Evolutionary conservation across 2,113 vertebrate genomes (phyloP).

Genomic region (Clarias macrocephalus): DNA sequence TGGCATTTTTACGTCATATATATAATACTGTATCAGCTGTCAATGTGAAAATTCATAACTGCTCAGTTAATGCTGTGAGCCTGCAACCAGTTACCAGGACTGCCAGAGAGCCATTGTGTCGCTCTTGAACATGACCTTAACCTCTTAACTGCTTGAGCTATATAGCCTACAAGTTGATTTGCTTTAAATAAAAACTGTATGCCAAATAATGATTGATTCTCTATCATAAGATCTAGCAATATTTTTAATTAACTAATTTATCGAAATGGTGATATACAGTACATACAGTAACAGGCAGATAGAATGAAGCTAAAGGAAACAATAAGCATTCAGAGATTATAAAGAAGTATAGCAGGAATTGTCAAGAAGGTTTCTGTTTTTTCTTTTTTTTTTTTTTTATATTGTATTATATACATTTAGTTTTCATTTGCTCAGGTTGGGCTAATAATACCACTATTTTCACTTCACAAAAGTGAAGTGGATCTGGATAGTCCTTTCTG

Average conservation of each 20-base stretch:
- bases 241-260: neutral
- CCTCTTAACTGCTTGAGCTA: neutral
- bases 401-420: neutral
- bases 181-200: neutral
- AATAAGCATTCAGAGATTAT: neutral
- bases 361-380: neutral
- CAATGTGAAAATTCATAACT: neutral
- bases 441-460: too few species aligned
- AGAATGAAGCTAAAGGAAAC: neutral
- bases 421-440: too few species aligned
- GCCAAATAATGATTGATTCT: neutral
- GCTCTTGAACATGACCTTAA: neutral
- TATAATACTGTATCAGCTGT: neutral
- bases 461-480: too few species aligned
- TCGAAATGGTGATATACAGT: neutral
- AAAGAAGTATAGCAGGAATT: neutral
- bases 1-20: neutral
- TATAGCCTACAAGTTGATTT: neutral
- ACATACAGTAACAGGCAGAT: neutral
- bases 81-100: neutral
- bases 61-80: neutral
- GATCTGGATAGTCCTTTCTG: neutral
- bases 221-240: neutral
- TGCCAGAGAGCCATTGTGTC: neutral
- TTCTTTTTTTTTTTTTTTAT: neutral